Conservation (phyloP, 2,113 vertebrate genomes). For the Azemiops feae region DNA sequence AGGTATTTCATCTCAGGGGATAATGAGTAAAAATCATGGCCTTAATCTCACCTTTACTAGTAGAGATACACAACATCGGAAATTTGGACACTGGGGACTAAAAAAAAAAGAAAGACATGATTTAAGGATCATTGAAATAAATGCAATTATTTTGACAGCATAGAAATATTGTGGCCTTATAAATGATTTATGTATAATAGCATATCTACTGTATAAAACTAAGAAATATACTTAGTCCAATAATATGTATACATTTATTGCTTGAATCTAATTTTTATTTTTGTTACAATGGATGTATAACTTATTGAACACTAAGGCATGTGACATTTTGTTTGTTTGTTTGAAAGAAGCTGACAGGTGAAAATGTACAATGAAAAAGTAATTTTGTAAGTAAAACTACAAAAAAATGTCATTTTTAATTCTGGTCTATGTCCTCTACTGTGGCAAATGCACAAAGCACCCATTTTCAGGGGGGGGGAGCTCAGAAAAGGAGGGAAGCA, state of each 20-base stretch:
- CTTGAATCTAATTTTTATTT: not conserved
- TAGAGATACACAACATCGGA: not conserved
- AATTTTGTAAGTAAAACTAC: not conserved
- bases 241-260: not conserved
- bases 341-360: not conserved
- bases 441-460: not conserved
- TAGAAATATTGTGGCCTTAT: not conserved
- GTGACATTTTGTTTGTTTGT: not conserved
- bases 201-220: not conserved
- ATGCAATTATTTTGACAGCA: not conserved
- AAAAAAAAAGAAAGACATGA: not conserved
- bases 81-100: not conserved
- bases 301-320: not conserved
- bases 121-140: not conserved
- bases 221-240: not conserved
- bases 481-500: not conserved
- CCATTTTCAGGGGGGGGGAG: not conserved
- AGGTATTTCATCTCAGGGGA: not conserved
- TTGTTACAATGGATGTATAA: not conserved
- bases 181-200: not conserved
- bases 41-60: not conserved
- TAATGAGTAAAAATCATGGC: not conserved
- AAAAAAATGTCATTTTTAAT: not conserved
- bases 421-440: not conserved
- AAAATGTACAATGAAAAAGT: not conserved